phyloP scores from a whole-genome alignment of 2,888 invertebrate genomes.

The Nomada ferruginata region DNA sequence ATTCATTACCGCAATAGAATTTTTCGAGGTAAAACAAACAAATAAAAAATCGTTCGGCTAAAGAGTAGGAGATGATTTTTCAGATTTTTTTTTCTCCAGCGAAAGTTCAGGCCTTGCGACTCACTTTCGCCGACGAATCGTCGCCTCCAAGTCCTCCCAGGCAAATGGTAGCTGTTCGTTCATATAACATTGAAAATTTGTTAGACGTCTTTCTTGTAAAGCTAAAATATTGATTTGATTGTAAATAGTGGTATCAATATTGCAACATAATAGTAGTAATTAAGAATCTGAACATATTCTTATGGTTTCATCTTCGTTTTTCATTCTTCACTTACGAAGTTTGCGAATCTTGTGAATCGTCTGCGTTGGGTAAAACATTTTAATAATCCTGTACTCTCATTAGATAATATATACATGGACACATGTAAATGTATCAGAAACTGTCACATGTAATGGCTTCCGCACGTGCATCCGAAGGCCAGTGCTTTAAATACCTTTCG shows the following conservation, averaged over 20 bases:
- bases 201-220: no score
- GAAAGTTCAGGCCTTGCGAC: neutral
- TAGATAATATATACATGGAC: no score
- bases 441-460: slow-evolving; percentile 19
- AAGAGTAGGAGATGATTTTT: neutral
- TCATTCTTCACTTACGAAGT: no score
- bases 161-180: neutral
- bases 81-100: neutral
- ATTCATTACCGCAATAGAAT: no score
- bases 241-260: no score
- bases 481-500: neutral
- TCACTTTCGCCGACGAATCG: neutral
- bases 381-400: neutral
- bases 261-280: no score
- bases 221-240: no score
- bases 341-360: no score
- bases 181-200: neutral
- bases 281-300: no score
- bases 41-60: no score
- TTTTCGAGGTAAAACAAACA: no score
- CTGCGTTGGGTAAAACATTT: neutral
- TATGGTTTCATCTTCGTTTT: no score
- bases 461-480: slow-evolving; percentile 12
- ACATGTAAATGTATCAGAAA: neutral
- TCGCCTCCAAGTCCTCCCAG: neutral